Base-by-base conservation (phyloP, 2,797 vertebrate genomes). In the Tiaroga cobitis region DNA sequence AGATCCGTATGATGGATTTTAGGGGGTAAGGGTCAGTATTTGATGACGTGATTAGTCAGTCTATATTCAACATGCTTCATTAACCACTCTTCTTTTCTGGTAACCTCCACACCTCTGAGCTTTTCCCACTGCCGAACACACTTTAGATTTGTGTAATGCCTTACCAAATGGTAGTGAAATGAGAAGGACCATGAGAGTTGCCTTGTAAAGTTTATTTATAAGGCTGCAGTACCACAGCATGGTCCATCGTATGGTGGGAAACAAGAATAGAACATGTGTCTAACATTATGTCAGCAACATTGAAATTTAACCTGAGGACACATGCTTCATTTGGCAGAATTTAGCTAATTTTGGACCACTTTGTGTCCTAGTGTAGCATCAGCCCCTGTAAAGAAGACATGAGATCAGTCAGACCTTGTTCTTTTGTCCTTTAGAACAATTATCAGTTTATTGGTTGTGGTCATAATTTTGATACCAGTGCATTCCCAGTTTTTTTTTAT, bases 1-100 rank as follows among this genome's bases (percentile, higher is more conserved):
- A 67, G 85, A 83, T 61, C 16, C 21, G 37, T 59, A 41, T 85
- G 51, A 46, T 49, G 24, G 59, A 82, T 59, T 43, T 67, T 82
- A 2, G 29, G 5, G 15, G 13, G 29, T 4, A 43, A 65, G 63
- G 80, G 34, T 69, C n/a, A 21, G 43, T 70, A 16, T n/a, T 41
- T 82, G 49, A 82, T 49, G 19, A 81, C 2, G 11, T 74, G 78
- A 26, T 75, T 51, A 56, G 59, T 86, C 59, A 32, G 34, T 76
- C 72, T 68, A 77, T 61, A 65, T 69, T 69, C 37, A 70, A n/a
- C 72, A 69, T 61, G 49, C 61, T 70, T 76, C 61, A 59, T 61
- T 75, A 32, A 68, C 79, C 59, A 43, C 46, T 41, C 79, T 74
- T 85, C 15, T 75, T 74, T 29, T 63, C 3, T 29, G 56, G 59